Evolutionary conservation across 1,140 invertebrate genomes (phyloP).

Genomic region (Anthonomus grandis): DNA sequence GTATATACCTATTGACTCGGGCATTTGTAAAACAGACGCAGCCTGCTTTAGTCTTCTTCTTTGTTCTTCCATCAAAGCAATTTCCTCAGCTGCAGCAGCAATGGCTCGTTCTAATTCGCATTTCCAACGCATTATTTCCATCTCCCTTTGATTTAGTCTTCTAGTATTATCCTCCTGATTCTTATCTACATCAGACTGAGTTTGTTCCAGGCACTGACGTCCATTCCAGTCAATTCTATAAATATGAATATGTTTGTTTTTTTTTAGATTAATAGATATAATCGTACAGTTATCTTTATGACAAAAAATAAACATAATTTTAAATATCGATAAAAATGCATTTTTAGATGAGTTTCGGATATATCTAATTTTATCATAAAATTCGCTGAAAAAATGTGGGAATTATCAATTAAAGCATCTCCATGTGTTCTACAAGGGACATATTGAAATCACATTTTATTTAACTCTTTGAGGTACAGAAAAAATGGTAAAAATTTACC

Average conservation of each 20-base stretch:
- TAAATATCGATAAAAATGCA: too few species aligned
- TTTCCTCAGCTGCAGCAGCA: constrained; percentile 63
- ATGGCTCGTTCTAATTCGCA: constrained; percentile 64
- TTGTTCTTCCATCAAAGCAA: constrained; percentile 61
- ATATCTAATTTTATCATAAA: too few species aligned
- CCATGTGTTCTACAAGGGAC: too few species aligned
- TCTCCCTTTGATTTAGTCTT: constrained; percentile 57
- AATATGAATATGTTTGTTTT: background rate
- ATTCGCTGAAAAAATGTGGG: too few species aligned
- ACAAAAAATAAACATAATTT: too few species aligned
- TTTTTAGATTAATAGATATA: too few species aligned
- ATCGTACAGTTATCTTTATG: too few species aligned
- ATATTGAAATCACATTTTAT: too few species aligned
- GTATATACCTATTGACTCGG: constrained; percentile 58
- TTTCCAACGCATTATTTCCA: constrained; percentile 65
- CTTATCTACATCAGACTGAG: constrained; percentile 61
- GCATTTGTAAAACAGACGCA: constrained; percentile 59
- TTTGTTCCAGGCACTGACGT: constrained; percentile 57
- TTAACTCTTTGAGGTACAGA: too few species aligned
- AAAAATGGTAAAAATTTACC: too few species aligned
- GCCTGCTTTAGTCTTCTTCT: constrained; percentile 62
- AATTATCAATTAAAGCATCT: too few species aligned
- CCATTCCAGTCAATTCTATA: constrained; percentile 52
- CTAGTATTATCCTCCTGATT: constrained; percentile 64
- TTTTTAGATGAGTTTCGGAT: too few species aligned